A percentile compares a stretch with the other conserved stretches of the same genome.
These are phyloP conservation scores for Seriola quinqueradiata DNA, from an alignment of 2,113 vertebrate species.

Conservation along the genomic window DNA sequence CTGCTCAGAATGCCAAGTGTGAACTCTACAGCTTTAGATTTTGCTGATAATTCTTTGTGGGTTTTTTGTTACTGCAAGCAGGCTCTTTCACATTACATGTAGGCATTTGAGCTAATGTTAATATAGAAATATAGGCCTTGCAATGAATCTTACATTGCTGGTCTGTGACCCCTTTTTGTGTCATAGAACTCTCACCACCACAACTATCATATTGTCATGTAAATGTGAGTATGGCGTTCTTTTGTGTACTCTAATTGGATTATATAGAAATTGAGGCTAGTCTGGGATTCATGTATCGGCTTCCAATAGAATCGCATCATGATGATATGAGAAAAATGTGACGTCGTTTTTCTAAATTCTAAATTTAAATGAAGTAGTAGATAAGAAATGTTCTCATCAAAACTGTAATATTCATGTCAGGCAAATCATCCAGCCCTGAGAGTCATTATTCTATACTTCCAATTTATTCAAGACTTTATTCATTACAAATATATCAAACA, in stretches of 20 bases:
- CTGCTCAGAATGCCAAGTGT: background rate
- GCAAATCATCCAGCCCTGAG: background rate
- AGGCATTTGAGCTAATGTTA: background rate
- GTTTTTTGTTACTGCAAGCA: background rate
- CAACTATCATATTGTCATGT: constrained; percentile 53
- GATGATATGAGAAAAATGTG: background rate
- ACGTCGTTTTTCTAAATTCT: background rate
- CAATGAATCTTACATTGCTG: constrained; percentile 45
- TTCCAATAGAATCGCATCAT: background rate
- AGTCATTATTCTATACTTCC: background rate
- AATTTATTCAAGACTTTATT: background rate
- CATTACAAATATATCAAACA: background rate
- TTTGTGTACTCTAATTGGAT: constrained; percentile 56
- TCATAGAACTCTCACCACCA: constrained; percentile 25
- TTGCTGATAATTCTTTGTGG: background rate
- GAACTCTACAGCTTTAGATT: background rate
- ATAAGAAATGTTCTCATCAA: background rate
- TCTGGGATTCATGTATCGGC: background rate
- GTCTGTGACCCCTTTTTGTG: constrained; percentile 44
- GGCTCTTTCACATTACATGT: background rate
- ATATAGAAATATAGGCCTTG: background rate
- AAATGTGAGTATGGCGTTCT: constrained; percentile 36
- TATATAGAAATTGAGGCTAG: constrained; percentile 27
- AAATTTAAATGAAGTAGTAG: too few relatives aligned
- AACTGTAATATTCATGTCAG: background rate